These are phyloP conservation scores for Ephialtes manifestator DNA, from an alignment of 2,888 invertebrate species.

Conservation along the genomic window DNA sequence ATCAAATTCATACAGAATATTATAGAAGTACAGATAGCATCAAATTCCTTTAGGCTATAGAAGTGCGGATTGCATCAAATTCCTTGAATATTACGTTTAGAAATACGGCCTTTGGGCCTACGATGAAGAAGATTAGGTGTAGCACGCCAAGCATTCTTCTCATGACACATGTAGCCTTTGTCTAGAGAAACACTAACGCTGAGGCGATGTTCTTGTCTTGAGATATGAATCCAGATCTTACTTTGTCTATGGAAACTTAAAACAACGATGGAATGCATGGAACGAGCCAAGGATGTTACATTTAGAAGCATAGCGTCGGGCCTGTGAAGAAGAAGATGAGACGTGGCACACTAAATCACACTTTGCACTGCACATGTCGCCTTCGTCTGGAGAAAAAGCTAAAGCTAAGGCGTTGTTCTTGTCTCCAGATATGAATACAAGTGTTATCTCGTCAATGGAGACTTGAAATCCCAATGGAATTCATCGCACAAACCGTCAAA, in stretches of 20 bases:
- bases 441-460: not conserved
- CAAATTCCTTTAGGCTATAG: no score
- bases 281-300: conserved; percentile 19
- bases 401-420: not conserved
- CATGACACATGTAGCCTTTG: conserved; percentile 31
- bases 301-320: conserved; percentile 36
- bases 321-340: not conserved
- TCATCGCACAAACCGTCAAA: not conserved
- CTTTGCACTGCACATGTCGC: conserved; percentile 15
- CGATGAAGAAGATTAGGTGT: not conserved
- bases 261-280: no score
- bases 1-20: conserved; percentile 5
- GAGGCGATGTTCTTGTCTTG: not conserved
- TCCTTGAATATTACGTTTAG: conserved; percentile 20
- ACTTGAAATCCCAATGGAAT: not conserved
- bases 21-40: not conserved
- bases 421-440: conserved; percentile 18
- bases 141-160: not conserved
- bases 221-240: conserved; percentile 24
- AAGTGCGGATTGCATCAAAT: no score
- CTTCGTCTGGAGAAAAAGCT: conserved; percentile 36
- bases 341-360: not conserved
- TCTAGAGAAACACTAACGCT: conserved; percentile 26
- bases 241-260: not conserved
- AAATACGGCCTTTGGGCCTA: conserved; percentile 30